Conservation (phyloP, 2,888 invertebrate genomes). For the Pseudolycoriella hygida region DNA sequence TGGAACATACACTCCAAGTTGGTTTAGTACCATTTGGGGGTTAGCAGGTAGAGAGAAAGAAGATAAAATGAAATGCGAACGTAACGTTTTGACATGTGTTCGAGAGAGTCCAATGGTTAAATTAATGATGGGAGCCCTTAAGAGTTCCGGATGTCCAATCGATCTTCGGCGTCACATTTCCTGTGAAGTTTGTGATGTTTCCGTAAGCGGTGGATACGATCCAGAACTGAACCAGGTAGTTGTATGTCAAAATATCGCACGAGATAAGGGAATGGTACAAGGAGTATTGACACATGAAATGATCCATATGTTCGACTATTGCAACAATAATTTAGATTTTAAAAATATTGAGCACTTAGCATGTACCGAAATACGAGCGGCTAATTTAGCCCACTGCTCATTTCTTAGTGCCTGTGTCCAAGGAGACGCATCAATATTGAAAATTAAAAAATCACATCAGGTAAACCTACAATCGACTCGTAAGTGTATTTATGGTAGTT, state of each 20-base stretch:
- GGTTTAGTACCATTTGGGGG: constrained; percentile 38
- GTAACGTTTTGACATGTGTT: constrained; percentile 56
- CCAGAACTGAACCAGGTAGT: constrained; percentile 72
- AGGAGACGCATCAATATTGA: constrained; percentile 55
- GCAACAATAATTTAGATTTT: constrained; percentile 74
- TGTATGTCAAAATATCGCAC: constrained; percentile 74
- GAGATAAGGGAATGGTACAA: constrained; percentile 48
- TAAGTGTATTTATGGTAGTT: neutral
- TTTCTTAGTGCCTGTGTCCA: constrained; percentile 62
- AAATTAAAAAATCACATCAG: constrained; percentile 59
- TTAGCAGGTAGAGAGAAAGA: constrained; percentile 50
- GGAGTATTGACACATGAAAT: constrained; percentile 80
- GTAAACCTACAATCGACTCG: constrained; percentile 27
- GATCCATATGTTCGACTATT: constrained; percentile 93
- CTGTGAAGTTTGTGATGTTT: constrained; percentile 74
- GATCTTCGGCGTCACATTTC: constrained; percentile 76
- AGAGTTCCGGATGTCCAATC: constrained; percentile 60
- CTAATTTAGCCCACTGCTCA: constrained; percentile 85
- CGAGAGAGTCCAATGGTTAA: constrained; percentile 66
- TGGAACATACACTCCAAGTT: constrained; percentile 33
- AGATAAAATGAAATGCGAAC: constrained; percentile 62
- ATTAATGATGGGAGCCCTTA: constrained; percentile 69
- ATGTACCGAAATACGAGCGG: constrained; percentile 89
- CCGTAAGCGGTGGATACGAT: constrained; percentile 85
- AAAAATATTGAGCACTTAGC: constrained; percentile 82